Base-by-base conservation (phyloP, 2,797 vertebrate species). In the Sebastes oblongus region DNA sequence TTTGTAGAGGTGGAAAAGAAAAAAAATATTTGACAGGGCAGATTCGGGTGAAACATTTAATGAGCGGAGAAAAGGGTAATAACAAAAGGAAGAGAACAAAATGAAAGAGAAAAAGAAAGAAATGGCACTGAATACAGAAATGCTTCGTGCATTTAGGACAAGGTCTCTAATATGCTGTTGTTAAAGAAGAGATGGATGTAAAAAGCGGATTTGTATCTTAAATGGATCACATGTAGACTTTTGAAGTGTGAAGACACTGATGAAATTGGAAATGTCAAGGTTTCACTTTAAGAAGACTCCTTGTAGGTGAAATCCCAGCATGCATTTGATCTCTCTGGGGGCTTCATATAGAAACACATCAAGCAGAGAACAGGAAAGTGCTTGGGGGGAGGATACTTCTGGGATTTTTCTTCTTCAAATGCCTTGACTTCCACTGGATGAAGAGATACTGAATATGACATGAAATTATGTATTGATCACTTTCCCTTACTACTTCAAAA, bases 191-290 rank as follows among this genome's bases (percentile, higher is more conserved):
- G 22, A 24, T 16, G 4, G 22, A 75, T 65, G 39, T 1, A 29
- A 62, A 62, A 70, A 68, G 56, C 3, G 0, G 34, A 58, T 62
- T 70, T 64, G 61, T 22, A 18, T 61, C 55, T 39, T 29, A 42
- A 61, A 70, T 55, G 6, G 6, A 65, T 75, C 27, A 61, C 22
- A 42, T 25, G 7, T 42, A 46, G 39, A 79, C 27, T 56, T 64
- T 64, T 59, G 20, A 76, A 60, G 18, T n/a, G 10, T 27, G 12
- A 74, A 50, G 32, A 56, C 9, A 13, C 6, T 22, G 4, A 58
- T 16, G 56, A 75, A 65, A 69, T 50, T 36, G 55, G 3, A 78
- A 78, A 85, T 80, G 70, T 77, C 66, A 78, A 39, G 32, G 42
- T 55, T 68, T 72, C 32, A 20, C 34, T 39, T 70, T 29, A 36